Evolutionary conservation across 2,888 invertebrate species (phyloP).

Genomic region (Volucella zonaria): DNA sequence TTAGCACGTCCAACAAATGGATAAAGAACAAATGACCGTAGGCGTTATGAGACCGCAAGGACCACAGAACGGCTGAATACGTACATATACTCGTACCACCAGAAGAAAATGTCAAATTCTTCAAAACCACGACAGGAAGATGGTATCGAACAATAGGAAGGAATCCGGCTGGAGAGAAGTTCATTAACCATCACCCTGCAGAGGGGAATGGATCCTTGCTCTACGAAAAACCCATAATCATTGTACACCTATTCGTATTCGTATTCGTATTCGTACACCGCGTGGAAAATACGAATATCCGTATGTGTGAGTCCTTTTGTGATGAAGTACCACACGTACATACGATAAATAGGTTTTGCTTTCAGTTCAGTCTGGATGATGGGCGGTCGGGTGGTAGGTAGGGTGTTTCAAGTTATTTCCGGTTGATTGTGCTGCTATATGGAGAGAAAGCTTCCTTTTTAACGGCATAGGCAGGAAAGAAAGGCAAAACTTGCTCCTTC

Average conservation of each 20-base stretch:
- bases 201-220: conserved; percentile 3
- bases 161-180: conserved; percentile 52
- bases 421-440: conserved; percentile 64
- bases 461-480: conserved; percentile 17
- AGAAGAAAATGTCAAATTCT: conserved; percentile 15
- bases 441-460: conserved; percentile 57
- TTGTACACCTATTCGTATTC: neutral
- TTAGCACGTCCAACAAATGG: conserved; percentile 31
- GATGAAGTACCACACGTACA: conserved; percentile 16
- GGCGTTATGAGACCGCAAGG: conserved; percentile 29
- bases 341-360: conserved; percentile 42
- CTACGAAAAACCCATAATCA: neutral
- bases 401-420: conserved; percentile 72
- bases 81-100: neutral
- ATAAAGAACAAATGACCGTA: conserved; percentile 30
- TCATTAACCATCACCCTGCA: conserved; percentile 63
- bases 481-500: conserved; percentile 28
- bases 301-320: conserved; percentile 31
- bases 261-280: neutral
- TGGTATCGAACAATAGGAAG: conserved; percentile 42
- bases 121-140: conserved; percentile 41
- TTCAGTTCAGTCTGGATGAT: conserved; percentile 13
- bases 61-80: no score
- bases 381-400: conserved; percentile 36
- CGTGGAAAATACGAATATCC: no score